phyloP scores from a whole-genome alignment of 2,888 invertebrate species.

The Antheraea assamensis region DNA sequence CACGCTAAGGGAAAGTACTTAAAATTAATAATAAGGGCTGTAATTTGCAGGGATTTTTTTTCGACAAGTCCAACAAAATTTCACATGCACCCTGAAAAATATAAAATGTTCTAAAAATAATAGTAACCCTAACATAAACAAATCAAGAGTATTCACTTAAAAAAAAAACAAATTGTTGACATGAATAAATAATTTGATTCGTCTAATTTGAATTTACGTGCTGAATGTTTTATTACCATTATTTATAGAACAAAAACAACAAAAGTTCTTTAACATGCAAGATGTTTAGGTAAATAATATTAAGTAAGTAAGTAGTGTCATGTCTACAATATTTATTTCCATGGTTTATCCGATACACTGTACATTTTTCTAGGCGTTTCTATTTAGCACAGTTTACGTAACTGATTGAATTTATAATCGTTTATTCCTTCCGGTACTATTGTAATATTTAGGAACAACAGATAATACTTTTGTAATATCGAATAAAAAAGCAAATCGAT shows the following conservation, averaged over 20 bases:
- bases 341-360: neutral
- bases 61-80: too few species aligned
- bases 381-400: neutral
- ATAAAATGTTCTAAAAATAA: too few species aligned
- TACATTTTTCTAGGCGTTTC: neutral
- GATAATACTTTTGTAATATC: conserved; percentile 15
- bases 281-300: neutral
- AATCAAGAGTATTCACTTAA: neutral
- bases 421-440: conserved; percentile 4
- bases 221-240: too few species aligned
- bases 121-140: too few species aligned
- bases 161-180: neutral
- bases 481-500: conserved; percentile 6
- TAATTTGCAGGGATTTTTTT: too few species aligned
- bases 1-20: too few species aligned
- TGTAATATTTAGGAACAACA: conserved; percentile 6
- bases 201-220: too few species aligned
- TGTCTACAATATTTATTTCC: neutral
- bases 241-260: too few species aligned
- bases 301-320: neutral
- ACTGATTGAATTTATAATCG: neutral
- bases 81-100: too few species aligned
- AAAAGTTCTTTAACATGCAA: too few species aligned
- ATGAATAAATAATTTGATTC: neutral
- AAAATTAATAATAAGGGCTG: too few species aligned